Percentiles rank a stretch among this genome's conserved stretches.
Conservation (phyloP, 2,113 vertebrate genomes). For the Larimichthys crocea region DNA sequence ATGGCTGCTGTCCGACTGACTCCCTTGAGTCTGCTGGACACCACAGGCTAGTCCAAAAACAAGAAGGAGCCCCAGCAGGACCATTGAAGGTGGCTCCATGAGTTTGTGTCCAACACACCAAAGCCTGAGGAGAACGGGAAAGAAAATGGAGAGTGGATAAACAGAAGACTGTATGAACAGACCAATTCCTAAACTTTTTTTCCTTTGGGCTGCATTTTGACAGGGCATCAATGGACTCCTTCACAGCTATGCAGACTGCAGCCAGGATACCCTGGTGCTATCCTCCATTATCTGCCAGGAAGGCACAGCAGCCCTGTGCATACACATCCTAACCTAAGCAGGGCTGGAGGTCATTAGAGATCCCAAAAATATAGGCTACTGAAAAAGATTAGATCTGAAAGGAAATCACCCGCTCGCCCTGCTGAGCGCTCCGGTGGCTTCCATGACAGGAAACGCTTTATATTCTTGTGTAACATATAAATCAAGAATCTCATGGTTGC, state of each 20-base stretch:
- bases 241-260: constrained; percentile 12
- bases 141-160: constrained; percentile 13
- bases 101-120: constrained; percentile 60
- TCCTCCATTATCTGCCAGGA: constrained; percentile 23
- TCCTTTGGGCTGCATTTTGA: constrained; percentile 19
- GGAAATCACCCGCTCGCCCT: constrained; percentile 17
- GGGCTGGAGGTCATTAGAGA: constrained; percentile 43
- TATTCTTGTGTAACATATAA: constrained; percentile 35
- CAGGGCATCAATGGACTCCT: constrained; percentile 23
- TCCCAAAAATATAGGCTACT: constrained; percentile 34
- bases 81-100: constrained; percentile 79
- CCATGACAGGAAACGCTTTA: constrained; percentile 18
- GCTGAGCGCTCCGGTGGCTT: constrained; percentile 5
- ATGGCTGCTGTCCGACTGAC: constrained; percentile 48
- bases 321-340: constrained; percentile 7
- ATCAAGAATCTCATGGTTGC: neutral
- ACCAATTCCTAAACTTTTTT: neutral
- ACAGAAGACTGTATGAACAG: neutral
- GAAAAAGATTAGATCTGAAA: constrained; percentile 42
- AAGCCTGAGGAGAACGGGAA: constrained; percentile 58
- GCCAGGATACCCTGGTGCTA: constrained; percentile 19
- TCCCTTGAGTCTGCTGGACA: constrained; percentile 66
- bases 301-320: constrained; percentile 18
- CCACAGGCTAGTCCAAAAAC: constrained; percentile 75
- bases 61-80: constrained; percentile 85